Percentiles rank a stretch among this genome's conserved stretches.
Conservation (phyloP, 2,113 vertebrate genomes). For the Eupsittula cactorum region DNA sequence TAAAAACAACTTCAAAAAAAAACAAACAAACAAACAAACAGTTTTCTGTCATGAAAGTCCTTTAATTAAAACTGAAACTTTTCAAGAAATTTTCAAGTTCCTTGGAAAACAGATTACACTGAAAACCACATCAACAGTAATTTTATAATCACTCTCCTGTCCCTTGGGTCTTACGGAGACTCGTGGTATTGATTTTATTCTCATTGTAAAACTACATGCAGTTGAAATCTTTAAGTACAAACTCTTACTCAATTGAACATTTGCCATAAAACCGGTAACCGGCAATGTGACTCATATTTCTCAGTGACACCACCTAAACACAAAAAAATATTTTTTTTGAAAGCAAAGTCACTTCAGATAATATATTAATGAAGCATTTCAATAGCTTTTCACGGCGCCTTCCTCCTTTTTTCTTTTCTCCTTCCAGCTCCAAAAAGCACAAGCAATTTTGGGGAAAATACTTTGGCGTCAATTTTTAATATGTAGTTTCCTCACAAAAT, state of each 20-base stretch:
- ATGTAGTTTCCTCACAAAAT: background rate
- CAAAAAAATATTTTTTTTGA: background rate
- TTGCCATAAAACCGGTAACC: background rate
- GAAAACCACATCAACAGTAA: background rate
- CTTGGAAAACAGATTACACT: background rate
- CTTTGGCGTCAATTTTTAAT: background rate
- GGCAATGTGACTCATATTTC: background rate
- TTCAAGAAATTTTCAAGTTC: background rate
- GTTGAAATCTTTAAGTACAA: background rate
- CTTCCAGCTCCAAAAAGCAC: background rate
- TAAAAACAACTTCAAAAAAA: background rate
- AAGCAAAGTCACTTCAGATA: background rate
- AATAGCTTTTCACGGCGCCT: background rate
- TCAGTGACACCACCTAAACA: background rate
- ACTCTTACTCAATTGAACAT: background rate
- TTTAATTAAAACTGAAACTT: constrained; percentile 4
- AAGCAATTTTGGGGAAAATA: background rate
- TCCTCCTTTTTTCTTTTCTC: background rate
- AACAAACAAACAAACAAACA: too few relatives aligned
- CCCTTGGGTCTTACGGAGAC: background rate
- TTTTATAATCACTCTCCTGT: background rate
- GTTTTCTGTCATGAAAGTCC: background rate
- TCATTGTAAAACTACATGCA: background rate
- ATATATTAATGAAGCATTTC: background rate
- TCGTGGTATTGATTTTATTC: background rate